A percentile compares a stretch with the other conserved stretches of the same genome.
These are phyloP conservation scores for Anadara kagoshimensis DNA, from an alignment of 1,140 invertebrate genomes.

Conservation along the genomic window DNA sequence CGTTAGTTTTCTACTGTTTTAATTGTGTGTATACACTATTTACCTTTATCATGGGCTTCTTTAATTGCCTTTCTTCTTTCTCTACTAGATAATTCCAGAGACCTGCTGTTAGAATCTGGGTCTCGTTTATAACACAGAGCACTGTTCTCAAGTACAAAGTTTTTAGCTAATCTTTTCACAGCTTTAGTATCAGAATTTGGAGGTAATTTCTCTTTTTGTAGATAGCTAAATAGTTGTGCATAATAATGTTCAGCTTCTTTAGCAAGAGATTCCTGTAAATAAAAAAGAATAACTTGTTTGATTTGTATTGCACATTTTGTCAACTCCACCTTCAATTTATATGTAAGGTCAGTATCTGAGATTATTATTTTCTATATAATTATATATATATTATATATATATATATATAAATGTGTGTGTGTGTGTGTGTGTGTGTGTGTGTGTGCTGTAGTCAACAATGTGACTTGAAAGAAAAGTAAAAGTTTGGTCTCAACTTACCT, in stretches of 20 bases:
- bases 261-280: slow-evolving; percentile 33
- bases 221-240: slow-evolving; percentile 21
- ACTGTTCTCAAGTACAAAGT: slow-evolving; percentile 22
- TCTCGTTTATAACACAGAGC: slow-evolving; percentile 21
- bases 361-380: background rate
- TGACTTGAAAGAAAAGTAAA: too few species aligned
- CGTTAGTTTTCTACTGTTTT: too few species aligned
- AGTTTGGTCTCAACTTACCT: too few species aligned
- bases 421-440: background rate
- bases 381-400: background rate
- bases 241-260: slow-evolving; percentile 40
- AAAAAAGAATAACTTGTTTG: background rate
- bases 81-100: slow-evolving; percentile 28
- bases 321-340: background rate
- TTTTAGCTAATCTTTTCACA: slow-evolving; percentile 19
- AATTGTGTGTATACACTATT: too few species aligned
- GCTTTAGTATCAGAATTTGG: slow-evolving; percentile 5
- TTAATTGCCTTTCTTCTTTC: slow-evolving; percentile 32
- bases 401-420: background rate
- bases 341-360: background rate
- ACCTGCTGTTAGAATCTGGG: background rate
- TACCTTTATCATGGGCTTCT: slow-evolving; percentile 29
- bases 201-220: slow-evolving; percentile 20
- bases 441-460: background rate
- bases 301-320: background rate